A percentile compares a stretch with the other conserved stretches of the same genome.
Evolutionary conservation across 2,797 vertebrate genomes (phyloP).

Genomic region (Dromococcyx pavoninus): DNA sequence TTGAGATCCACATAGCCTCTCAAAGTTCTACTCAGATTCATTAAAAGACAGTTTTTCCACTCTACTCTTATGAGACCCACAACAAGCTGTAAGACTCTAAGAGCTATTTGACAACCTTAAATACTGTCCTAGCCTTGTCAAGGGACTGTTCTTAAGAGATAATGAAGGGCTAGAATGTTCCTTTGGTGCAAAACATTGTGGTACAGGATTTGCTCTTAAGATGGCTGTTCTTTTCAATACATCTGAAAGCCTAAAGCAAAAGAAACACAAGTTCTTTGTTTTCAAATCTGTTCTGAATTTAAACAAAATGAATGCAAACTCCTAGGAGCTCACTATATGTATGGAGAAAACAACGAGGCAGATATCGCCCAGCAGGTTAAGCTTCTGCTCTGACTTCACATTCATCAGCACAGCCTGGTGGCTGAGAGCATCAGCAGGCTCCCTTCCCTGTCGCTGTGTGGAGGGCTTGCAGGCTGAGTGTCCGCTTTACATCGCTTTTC

Average conservation of each 20-base stretch:
- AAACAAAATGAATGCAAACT: not conserved
- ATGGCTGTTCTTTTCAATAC: not conserved
- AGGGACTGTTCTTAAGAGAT: conserved; percentile 48
- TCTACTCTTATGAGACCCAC: conserved; percentile 37
- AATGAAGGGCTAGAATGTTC: conserved; percentile 19
- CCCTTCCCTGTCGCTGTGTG: not conserved
- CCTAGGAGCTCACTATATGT: rapidly evolving
- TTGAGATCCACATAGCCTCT: conserved; percentile 38
- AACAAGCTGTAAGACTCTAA: conserved; percentile 19
- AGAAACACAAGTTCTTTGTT: not conserved
- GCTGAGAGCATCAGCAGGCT: not conserved
- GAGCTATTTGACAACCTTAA: conserved; percentile 46
- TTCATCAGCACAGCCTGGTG: not conserved
- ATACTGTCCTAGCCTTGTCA: conserved; percentile 65
- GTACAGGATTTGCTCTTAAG: not conserved
- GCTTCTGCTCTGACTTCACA: not conserved
- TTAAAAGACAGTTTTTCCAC: conserved; percentile 59
- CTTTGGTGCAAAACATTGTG: not conserved
- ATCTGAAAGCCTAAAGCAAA: not conserved
- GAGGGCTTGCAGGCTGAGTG: rapidly evolving
- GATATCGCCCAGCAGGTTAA: rapidly evolving
- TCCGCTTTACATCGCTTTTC: not conserved
- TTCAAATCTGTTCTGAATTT: not conserved
- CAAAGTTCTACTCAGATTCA: conserved; percentile 32
- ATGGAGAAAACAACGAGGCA: not conserved